These are phyloP conservation scores for Drosophila quinaria DNA, from an alignment of 2,888 invertebrate species.

Conservation along the genomic window DNA sequence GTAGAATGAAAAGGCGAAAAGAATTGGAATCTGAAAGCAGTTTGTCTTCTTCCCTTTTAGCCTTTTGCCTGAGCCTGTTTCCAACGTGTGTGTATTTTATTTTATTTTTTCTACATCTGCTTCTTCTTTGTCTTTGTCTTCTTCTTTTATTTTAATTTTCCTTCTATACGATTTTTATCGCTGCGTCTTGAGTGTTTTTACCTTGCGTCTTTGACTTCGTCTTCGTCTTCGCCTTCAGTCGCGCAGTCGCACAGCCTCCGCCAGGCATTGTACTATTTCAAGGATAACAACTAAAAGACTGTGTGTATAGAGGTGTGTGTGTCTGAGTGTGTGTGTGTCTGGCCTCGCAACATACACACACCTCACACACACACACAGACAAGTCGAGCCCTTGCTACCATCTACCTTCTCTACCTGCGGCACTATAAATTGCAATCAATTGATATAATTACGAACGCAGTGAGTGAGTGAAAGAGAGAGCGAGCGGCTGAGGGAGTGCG, in stretches of 20 bases:
- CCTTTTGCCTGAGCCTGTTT: slow-evolving; percentile 61
- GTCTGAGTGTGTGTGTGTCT: slow-evolving; percentile 11
- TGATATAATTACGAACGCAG: slow-evolving; percentile 68
- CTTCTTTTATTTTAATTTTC: slow-evolving; percentile 41
- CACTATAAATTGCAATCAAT: slow-evolving; percentile 79
- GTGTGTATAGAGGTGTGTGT: slow-evolving; percentile 11
- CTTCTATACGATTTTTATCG: slow-evolving; percentile 63
- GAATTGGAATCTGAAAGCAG: slow-evolving; percentile 78
- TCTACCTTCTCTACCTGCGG: slow-evolving; percentile 36
- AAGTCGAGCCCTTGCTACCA: slow-evolving; percentile 10
- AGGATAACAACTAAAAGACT: slow-evolving; percentile 74
- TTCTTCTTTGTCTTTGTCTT: slow-evolving; percentile 15
- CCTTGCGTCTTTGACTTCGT: slow-evolving; percentile 42
- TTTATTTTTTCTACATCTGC: slow-evolving; percentile 31
- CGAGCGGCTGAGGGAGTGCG: background rate
- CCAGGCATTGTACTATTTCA: slow-evolving; percentile 84
- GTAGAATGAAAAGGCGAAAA: slow-evolving; percentile 46
- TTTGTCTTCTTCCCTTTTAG: slow-evolving; percentile 75
- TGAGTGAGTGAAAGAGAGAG: background rate
- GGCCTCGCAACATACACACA: slow-evolving; percentile 17
- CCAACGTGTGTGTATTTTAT: slow-evolving; percentile 38
- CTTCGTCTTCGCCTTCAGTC: slow-evolving; percentile 17
- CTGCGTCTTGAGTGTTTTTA: slow-evolving; percentile 65
- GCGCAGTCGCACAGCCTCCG: slow-evolving; percentile 67
- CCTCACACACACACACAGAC: background rate